Percentiles rank a stretch among this genome's conserved stretches.
Conservation (phyloP, 1,140 invertebrate species). For the Drosophila carrolli region DNA sequence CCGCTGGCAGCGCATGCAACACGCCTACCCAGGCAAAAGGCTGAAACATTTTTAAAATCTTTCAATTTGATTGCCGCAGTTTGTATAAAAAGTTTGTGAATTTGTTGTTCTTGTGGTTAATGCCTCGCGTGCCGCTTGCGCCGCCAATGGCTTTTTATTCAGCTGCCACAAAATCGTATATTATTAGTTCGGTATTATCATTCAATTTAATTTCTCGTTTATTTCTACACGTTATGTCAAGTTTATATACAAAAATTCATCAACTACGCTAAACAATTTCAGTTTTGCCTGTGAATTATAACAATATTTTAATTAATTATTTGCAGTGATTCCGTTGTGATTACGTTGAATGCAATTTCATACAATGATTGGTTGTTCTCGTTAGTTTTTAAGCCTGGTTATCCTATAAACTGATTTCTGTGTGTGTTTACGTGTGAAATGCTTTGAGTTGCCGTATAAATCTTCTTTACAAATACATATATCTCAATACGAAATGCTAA, state of each 20-base stretch:
- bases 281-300: slow-evolving; percentile 70
- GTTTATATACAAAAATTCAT: slow-evolving; percentile 80
- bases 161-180: slow-evolving; percentile 23
- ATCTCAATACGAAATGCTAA: slow-evolving; percentile 78
- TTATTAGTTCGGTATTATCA: slow-evolving; percentile 50
- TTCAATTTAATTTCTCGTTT: slow-evolving; percentile 68
- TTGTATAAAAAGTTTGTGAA: slow-evolving; percentile 64
- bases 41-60: slow-evolving; percentile 78
- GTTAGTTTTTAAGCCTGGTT: slow-evolving; percentile 28
- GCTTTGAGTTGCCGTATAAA: slow-evolving; percentile 57
- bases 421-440: slow-evolving; percentile 48
- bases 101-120: slow-evolving; percentile 33
- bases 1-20: slow-evolving; percentile 27
- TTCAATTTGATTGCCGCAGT: slow-evolving; percentile 75
- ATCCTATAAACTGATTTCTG: slow-evolving; percentile 46
- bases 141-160: slow-evolving; percentile 38
- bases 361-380: slow-evolving; percentile 69
- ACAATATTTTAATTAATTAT: slow-evolving; percentile 74
- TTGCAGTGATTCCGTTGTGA: slow-evolving; percentile 63
- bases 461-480: slow-evolving; percentile 71
- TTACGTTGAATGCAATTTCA: slow-evolving; percentile 77
- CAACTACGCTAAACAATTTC: slow-evolving; percentile 82
- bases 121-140: slow-evolving; percentile 44
- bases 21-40: slow-evolving; percentile 54
- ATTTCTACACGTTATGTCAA: slow-evolving; percentile 78